Evolutionary conservation across 2,113 vertebrate species (phyloP), one percentile per base, ranked within the genome.

Genomic region (Sapajus apella): DNA sequence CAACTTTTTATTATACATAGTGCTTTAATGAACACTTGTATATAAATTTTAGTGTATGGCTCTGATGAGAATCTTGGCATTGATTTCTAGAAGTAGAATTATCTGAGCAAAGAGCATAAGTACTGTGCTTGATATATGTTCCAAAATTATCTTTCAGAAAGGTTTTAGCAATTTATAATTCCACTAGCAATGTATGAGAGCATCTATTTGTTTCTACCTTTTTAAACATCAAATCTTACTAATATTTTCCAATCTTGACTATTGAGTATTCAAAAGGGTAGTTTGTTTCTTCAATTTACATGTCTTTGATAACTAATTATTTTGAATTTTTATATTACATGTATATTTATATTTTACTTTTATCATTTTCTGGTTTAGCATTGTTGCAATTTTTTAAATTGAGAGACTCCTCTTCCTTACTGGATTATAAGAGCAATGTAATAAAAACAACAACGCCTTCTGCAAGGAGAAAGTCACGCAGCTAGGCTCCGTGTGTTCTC

Each of bases 101-200:
- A 55, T 88, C 80, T 93, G 82, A 91, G 86, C 43, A 95, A 91
- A 91, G 79, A 95, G 32, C 37, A 4, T 81, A 95, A 68, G 25
- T 75, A 68, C 83, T 83, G 83, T 20, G 66, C 92, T 95, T 95
- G 64, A 87, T 76, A 45, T 6, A 72, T 45, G 32, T 70, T 97
- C 94, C 55, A 92, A 97, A 97, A 95, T 96, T 87, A 76, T 50
- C 43, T 66, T 90, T 96, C 58, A 89, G 76, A 93, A 92, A 94
- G 56, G 14, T 93, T 97, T 97, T 40, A 94, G 55, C 80, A 87
- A 95, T 95, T 96, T 90, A 47, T 96, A 91, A 97, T 96, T 93
- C 47, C 32, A 83, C 73, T 73, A 92, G 80, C 16, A 96, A 37
- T 52, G 3, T 58, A 87, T 90, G 35, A 97, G 52, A 97, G 25